Percentiles rank a stretch among this genome's conserved stretches.
Evolutionary conservation across 2,888 invertebrate genomes (phyloP).

Genomic region (Napeogenes sylphis): DNA sequence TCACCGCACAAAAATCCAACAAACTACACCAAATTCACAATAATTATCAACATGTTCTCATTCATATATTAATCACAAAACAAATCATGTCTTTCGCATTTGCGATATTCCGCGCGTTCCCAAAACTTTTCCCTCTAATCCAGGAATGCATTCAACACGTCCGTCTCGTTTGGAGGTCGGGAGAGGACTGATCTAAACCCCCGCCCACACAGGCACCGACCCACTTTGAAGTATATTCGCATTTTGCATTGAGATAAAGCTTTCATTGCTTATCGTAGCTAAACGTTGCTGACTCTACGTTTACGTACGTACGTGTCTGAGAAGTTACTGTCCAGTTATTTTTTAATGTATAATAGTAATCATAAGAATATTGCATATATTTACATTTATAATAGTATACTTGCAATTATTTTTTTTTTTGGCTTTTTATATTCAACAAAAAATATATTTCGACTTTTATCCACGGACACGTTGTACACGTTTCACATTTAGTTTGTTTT

Average conservation of each 20-base stretch:
- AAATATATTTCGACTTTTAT: no score
- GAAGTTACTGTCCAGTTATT: no score
- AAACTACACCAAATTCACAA: conserved; percentile 26
- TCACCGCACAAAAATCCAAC: conserved; percentile 39
- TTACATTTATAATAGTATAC: no score
- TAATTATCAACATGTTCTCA: conserved; percentile 6
- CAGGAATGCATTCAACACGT: conserved; percentile 37
- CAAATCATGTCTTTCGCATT: conserved; percentile 19
- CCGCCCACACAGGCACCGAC: conserved; percentile 17
- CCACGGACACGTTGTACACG: no score
- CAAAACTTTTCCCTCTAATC: conserved; percentile 64
- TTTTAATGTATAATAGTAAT: no score
- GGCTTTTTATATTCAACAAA: no score
- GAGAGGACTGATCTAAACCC: conserved; percentile 45
- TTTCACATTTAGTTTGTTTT: no score
- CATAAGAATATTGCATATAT: no score
- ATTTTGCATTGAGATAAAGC: conserved; percentile 7
- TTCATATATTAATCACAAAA: conserved; percentile 40
- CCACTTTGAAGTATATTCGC: conserved; percentile 17
- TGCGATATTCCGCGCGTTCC: conserved; percentile 34
- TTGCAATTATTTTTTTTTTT: no score
- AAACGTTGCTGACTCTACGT: conserved; percentile 18
- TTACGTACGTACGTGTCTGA: conserved; percentile 27
- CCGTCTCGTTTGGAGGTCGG: conserved; percentile 36
- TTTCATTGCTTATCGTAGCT: conserved; percentile 2